phyloP scores from a whole-genome alignment of 2,888 invertebrate species.

The Linnaemya vulpina region DNA sequence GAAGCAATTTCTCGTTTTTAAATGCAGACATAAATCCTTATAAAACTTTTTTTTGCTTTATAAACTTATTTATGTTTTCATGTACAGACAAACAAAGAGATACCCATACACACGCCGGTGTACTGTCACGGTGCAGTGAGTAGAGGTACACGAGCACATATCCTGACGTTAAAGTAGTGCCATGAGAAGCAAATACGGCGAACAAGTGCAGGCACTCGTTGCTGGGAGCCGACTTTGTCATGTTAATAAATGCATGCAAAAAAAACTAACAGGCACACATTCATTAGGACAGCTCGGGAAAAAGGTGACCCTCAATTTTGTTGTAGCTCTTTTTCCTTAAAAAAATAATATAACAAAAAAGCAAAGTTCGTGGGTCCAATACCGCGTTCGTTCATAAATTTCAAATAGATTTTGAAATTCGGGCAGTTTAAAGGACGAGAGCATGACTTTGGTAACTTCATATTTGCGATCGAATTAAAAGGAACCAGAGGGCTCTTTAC shows the following conservation, averaged over 20 bases:
- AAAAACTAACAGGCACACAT: not conserved
- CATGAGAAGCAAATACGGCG: not conserved
- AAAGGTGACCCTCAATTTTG: too few relatives aligned
- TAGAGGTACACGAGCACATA: not conserved
- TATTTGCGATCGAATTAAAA: too few relatives aligned
- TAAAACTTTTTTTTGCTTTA: constrained; percentile 54
- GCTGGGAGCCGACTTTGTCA: constrained; percentile 41
- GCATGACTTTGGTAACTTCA: too few relatives aligned
- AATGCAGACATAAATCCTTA: constrained; percentile 46
- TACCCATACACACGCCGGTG: not conserved
- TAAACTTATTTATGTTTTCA: constrained; percentile 40
- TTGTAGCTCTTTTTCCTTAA: too few relatives aligned
- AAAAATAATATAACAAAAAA: too few relatives aligned
- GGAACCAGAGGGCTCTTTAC: too few relatives aligned
- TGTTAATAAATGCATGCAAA: constrained; percentile 33
- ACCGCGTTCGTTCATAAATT: too few relatives aligned
- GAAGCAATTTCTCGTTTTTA: constrained; percentile 16
- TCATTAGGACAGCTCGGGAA: not conserved
- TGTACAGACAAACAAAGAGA: constrained; percentile 28
- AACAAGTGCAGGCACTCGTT: constrained; percentile 7
- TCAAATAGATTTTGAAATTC: too few relatives aligned
- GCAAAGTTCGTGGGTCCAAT: too few relatives aligned
- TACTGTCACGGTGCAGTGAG: not conserved
- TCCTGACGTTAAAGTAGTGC: not conserved
- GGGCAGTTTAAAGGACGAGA: too few relatives aligned